These are phyloP conservation scores for Melitaea athalia DNA, from an alignment of 2,888 invertebrate species.

Conservation along the genomic window DNA sequence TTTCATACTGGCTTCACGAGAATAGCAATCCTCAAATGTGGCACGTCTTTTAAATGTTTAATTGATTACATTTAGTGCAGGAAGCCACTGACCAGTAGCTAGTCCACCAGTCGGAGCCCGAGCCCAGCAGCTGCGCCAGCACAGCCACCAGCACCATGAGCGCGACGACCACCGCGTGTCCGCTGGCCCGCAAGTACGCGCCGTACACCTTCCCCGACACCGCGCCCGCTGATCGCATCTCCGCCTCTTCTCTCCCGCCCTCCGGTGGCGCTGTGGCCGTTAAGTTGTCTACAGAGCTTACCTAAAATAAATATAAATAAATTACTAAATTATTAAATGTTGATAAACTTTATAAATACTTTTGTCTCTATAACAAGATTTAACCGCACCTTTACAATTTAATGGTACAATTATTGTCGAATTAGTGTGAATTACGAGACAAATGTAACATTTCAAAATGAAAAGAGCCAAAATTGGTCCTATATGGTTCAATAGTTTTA, in stretches of 20 bases:
- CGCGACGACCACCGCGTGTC: constrained; percentile 83
- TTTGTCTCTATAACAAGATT: too few species aligned
- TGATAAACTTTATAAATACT: too few species aligned
- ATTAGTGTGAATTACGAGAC: too few species aligned
- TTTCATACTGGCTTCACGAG: too few species aligned
- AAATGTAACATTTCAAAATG: too few species aligned
- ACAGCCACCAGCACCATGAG: constrained; percentile 84
- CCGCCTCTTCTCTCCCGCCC: constrained; percentile 79
- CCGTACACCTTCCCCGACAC: constrained; percentile 84
- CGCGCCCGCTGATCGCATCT: constrained; percentile 83
- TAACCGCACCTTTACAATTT: too few species aligned
- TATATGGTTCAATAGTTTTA: too few species aligned
- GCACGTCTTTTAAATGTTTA: too few species aligned
- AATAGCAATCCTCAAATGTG: too few species aligned
- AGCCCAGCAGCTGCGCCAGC: constrained; percentile 86
- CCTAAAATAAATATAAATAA: constrained; percentile 46
- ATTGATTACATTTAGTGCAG: too few species aligned
- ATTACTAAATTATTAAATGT: not conserved
- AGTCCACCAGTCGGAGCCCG: constrained; percentile 90
- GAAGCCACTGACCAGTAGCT: constrained; percentile 84
- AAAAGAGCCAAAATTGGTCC: too few species aligned
- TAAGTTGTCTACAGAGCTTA: constrained; percentile 82
- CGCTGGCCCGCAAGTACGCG: constrained; percentile 88
- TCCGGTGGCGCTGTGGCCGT: constrained; percentile 77
- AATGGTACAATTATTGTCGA: too few species aligned